phyloP scores from a whole-genome alignment of 2,888 invertebrate genomes.

The Tyria jacobaeae region DNA sequence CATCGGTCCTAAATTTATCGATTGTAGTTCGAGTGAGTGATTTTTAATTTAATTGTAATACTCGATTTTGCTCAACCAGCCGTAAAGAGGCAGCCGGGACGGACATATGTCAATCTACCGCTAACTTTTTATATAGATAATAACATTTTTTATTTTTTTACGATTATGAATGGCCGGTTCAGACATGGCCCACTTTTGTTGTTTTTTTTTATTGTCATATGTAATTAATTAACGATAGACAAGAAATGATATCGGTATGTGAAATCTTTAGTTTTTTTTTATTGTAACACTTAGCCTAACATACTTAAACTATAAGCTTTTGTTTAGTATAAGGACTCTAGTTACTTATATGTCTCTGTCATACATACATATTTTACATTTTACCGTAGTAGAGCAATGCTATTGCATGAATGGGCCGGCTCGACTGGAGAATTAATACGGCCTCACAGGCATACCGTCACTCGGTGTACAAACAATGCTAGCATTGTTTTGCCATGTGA shows the following conservation, averaged over 20 bases:
- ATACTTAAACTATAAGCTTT: conserved; percentile 17
- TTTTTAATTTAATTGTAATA: conserved; percentile 86
- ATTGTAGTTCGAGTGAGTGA: conserved; percentile 77
- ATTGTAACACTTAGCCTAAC: conserved; percentile 43
- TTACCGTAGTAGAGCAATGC: too few relatives aligned
- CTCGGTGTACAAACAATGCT: too few relatives aligned
- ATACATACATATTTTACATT: too few relatives aligned
- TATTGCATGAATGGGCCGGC: too few relatives aligned
- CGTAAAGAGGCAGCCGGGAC: conserved; percentile 66
- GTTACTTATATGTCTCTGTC: background rate
- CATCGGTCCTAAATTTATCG: conserved; percentile 66
- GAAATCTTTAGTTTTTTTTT: conserved; percentile 57
- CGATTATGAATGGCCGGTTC: conserved; percentile 60
- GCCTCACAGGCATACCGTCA: too few relatives aligned
- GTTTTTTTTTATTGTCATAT: conserved; percentile 71
- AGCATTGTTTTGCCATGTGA: too few relatives aligned
- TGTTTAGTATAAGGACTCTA: background rate
- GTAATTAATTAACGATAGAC: conserved; percentile 72
- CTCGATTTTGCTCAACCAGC: conserved; percentile 81
- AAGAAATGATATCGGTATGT: conserved; percentile 64
- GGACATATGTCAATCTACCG: conserved; percentile 83
- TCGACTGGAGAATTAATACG: too few relatives aligned
- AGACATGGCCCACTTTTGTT: conserved; percentile 57
- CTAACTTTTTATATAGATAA: conserved; percentile 59
- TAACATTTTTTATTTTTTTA: conserved; percentile 46